Conservation (phyloP, 2,113 vertebrate species). For the Stegastes partitus region DNA sequence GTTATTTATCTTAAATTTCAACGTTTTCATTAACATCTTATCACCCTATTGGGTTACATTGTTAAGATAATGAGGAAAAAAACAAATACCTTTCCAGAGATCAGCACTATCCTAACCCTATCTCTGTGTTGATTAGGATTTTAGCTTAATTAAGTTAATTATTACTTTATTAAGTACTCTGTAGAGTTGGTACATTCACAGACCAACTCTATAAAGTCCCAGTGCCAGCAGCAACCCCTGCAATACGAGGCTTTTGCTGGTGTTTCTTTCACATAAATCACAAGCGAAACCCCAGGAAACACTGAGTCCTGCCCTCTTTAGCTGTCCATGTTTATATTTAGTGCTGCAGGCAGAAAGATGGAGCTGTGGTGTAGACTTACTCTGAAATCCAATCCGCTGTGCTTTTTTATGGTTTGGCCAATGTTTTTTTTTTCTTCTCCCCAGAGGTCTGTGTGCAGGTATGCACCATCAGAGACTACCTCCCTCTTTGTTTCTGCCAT, state of each 20-base stretch:
- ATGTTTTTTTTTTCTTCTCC: background rate
- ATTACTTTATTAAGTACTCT: background rate
- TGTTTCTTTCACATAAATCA: slow-evolving; percentile 75
- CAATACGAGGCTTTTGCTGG: slow-evolving; percentile 69
- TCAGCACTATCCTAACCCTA: slow-evolving; percentile 46
- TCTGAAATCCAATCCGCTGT: slow-evolving; percentile 61
- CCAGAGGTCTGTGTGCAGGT: slow-evolving; percentile 27
- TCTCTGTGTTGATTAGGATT: slow-evolving; percentile 23
- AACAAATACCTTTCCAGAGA: background rate
- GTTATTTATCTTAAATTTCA: too few relatives aligned
- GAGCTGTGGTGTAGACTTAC: slow-evolving; percentile 63
- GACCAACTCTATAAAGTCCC: slow-evolving; percentile 58
- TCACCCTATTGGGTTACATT: background rate
- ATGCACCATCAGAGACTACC: background rate
- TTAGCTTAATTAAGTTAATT: too few relatives aligned
- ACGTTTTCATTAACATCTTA: background rate
- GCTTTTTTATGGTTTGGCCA: slow-evolving; percentile 37
- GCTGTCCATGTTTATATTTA: slow-evolving; percentile 84
- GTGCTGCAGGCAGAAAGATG: slow-evolving; percentile 62
- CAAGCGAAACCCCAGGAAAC: slow-evolving; percentile 67
- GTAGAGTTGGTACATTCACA: slow-evolving; percentile 37
- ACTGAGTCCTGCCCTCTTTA: slow-evolving; percentile 68
- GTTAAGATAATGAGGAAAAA: background rate
- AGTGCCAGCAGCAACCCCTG: slow-evolving; percentile 41
- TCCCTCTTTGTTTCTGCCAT: slow-evolving; percentile 9